Evolutionary conservation across 2,113 vertebrate genomes (phyloP).

Genomic region (Ceyx margarethae): DNA sequence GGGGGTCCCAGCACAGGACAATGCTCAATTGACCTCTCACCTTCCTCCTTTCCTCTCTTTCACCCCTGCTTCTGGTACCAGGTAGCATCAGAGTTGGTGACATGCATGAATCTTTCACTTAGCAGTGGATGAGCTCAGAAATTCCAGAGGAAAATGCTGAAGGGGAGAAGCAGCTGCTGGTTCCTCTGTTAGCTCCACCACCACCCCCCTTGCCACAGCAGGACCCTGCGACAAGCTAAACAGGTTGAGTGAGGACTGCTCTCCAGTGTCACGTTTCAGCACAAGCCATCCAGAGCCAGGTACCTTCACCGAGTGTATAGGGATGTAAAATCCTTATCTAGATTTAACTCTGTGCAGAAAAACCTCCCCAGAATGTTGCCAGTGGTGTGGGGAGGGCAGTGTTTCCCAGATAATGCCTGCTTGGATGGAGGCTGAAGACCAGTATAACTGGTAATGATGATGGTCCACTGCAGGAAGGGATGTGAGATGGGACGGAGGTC

Average conservation of each 20-base stretch:
- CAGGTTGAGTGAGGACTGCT: slow-evolving; percentile 4
- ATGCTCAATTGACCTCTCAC: not conserved
- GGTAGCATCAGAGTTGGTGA: fast-evolving
- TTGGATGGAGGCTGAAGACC: not conserved
- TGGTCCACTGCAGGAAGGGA: not conserved
- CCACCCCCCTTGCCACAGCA: not conserved
- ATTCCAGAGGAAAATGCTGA: not conserved
- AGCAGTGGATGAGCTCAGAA: not conserved
- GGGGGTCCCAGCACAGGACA: not conserved
- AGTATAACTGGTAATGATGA: not conserved
- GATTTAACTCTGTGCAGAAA: not conserved
- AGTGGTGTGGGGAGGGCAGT: not conserved
- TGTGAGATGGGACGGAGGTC: fast-evolving
- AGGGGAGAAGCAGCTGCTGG: not conserved
- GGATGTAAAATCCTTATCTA: not conserved
- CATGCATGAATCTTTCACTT: fast-evolving
- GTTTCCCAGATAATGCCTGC: fast-evolving
- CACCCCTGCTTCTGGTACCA: not conserved
- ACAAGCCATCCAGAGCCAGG: not conserved
- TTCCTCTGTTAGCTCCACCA: not conserved
- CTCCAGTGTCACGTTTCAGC: slow-evolving; percentile 12
- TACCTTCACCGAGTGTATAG: not conserved
- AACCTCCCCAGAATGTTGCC: not conserved
- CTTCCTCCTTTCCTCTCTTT: not conserved
- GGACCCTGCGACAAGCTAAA: not conserved